Conservation (phyloP, 1,140 invertebrate species). For the Elymnias hypermnestra region DNA sequence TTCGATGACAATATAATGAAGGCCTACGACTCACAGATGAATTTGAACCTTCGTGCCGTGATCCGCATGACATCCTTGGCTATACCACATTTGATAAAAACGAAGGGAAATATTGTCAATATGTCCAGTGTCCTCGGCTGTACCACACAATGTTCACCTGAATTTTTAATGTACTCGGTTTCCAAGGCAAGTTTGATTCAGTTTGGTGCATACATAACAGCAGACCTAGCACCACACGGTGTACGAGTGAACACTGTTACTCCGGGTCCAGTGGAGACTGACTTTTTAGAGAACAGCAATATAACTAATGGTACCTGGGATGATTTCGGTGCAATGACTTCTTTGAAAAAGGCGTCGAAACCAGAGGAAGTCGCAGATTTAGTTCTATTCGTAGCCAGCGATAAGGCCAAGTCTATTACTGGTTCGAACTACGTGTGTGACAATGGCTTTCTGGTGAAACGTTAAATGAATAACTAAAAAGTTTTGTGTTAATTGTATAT, state of each 20-base stretch:
- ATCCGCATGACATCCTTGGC: neutral
- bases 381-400: neutral
- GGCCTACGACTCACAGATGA: neutral
- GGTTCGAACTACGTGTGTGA: neutral
- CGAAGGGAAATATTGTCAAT: slow-evolving; percentile 1
- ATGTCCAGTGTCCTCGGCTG: neutral
- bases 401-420: neutral
- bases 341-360: neutral
- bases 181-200: neutral
- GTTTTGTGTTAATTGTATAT: too few relatives aligned
- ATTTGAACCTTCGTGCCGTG: neutral
- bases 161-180: neutral
- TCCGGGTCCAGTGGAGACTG: neutral
- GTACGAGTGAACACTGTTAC: neutral
- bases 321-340: neutral
- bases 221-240: neutral
- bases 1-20: neutral
- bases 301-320: neutral
- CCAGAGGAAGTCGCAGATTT: slow-evolving; percentile 1
- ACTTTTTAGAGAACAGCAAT: neutral
- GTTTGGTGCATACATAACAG: neutral
- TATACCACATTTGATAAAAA: neutral
- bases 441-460: neutral
- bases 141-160: neutral
- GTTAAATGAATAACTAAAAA: neutral